Percentiles rank a stretch among this genome's conserved stretches.
These are phyloP conservation scores for Odiellus spinosus DNA, from an alignment of 2,888 invertebrate genomes.

Conservation along the genomic window DNA sequence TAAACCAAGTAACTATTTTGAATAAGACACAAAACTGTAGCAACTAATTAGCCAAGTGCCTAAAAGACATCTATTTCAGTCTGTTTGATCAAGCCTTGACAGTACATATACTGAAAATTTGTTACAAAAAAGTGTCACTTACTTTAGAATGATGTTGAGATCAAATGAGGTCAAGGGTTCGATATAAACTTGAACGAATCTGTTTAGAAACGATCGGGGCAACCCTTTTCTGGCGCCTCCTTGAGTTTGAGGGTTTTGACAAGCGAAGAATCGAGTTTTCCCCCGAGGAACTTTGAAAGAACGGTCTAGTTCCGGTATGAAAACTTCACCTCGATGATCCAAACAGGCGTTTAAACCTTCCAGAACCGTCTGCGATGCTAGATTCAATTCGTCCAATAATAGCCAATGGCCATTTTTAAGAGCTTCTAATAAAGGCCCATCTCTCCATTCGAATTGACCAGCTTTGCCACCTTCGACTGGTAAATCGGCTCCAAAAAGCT, in stretches of 20 bases:
- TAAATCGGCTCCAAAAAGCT: constrained; percentile 93
- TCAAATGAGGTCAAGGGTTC: constrained; percentile 47
- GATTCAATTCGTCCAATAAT: constrained; percentile 88
- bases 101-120: too few relatives aligned
- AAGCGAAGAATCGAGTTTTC: constrained; percentile 79
- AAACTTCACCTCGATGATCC: constrained; percentile 92
- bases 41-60: too few relatives aligned
- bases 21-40: too few relatives aligned
- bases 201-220: constrained; percentile 89
- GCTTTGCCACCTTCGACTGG: constrained; percentile 72
- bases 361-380: constrained; percentile 93
- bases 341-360: constrained; percentile 97
- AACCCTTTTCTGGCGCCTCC: constrained; percentile 91
- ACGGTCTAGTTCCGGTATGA: constrained; percentile 79
- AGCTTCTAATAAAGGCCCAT: constrained; percentile 86
- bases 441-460: constrained; percentile 86
- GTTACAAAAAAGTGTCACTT: too few relatives aligned
- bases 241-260: constrained; percentile 91
- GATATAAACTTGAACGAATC: constrained; percentile 73
- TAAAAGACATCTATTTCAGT: too few relatives aligned
- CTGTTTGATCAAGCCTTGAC: too few relatives aligned
- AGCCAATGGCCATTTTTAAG: constrained; percentile 90
- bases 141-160: constrained; percentile 42
- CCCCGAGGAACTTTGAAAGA: constrained; percentile 52
- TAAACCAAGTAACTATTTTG: too few relatives aligned